Evolutionary conservation across 2,888 invertebrate species (phyloP).

Genomic region (Drosophila seclusa): DNA sequence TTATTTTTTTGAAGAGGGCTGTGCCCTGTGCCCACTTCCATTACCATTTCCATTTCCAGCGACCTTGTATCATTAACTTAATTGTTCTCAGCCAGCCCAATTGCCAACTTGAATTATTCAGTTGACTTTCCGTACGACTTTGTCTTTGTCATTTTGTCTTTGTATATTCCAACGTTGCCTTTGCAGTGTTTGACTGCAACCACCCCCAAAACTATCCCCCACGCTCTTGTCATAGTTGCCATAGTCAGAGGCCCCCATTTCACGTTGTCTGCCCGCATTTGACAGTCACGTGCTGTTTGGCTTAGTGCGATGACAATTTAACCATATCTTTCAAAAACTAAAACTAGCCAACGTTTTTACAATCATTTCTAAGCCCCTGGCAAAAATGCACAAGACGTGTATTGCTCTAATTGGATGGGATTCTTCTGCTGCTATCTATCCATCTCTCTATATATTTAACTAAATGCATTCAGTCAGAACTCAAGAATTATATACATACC

Average conservation of each 20-base stretch:
- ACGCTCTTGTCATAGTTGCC: slow-evolving; percentile 11
- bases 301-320: slow-evolving; percentile 61
- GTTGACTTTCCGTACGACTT: slow-evolving; percentile 51
- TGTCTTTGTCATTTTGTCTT: slow-evolving; percentile 42
- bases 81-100: slow-evolving; percentile 73
- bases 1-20: slow-evolving; percentile 19
- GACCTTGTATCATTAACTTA: slow-evolving; percentile 81
- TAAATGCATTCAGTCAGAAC: background rate
- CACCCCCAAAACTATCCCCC: slow-evolving; percentile 1
- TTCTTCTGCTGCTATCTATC: slow-evolving; percentile 6
- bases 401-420: slow-evolving; percentile 40
- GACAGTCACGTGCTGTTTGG: slow-evolving; percentile 64
- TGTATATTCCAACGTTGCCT: slow-evolving; percentile 54
- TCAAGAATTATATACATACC: slow-evolving; percentile 76
- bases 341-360: slow-evolving; percentile 22
- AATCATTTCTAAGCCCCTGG: slow-evolving; percentile 5
- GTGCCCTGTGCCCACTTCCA: slow-evolving; percentile 45
- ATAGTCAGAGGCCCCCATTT: slow-evolving; percentile 28
- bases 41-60: slow-evolving; percentile 52
- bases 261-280: slow-evolving; percentile 52
- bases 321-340: slow-evolving; percentile 20
- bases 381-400: slow-evolving; percentile 19
- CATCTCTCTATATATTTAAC: slow-evolving; percentile 1
- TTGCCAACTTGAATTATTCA: slow-evolving; percentile 79
- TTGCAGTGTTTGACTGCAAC: slow-evolving; percentile 37